Evolutionary conservation across 2,888 invertebrate genomes (phyloP).

Genomic region (Busseola fusca): DNA sequence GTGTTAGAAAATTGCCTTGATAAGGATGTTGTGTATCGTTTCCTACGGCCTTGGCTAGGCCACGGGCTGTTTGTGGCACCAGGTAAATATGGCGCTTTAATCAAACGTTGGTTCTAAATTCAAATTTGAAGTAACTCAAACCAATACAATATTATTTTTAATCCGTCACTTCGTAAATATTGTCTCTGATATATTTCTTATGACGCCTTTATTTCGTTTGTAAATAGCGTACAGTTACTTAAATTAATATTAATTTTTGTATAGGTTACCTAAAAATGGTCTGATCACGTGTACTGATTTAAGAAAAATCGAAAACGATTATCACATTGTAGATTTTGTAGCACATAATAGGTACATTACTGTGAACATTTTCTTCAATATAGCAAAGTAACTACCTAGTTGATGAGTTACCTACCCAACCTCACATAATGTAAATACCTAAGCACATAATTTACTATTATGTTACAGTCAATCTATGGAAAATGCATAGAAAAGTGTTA

Average conservation of each 20-base stretch:
- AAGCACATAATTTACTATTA: neutral
- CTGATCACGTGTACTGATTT: no score
- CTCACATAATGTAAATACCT: neutral
- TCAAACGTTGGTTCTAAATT: conserved; percentile 28
- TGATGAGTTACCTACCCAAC: neutral
- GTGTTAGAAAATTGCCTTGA: conserved; percentile 82
- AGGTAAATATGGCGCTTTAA: conserved; percentile 67
- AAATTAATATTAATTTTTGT: neutral
- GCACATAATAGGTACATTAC: neutral
- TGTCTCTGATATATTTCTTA: conserved; percentile 36
- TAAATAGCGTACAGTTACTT: neutral
- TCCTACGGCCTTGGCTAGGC: conserved; percentile 82
- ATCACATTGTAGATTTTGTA: no score
- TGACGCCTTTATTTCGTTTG: conserved; percentile 14
- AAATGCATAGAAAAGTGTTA: conserved; percentile 89
- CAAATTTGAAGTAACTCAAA: conserved; percentile 43
- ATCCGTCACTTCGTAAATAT: conserved; percentile 41
- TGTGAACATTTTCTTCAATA: neutral
- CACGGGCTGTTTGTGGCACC: conserved; percentile 82
- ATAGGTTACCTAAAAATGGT: no score
- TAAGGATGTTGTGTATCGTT: conserved; percentile 81
- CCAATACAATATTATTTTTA: conserved; percentile 33
- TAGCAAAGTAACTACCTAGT: neutral
- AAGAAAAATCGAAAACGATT: neutral
- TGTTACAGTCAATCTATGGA: conserved; percentile 89